phyloP scores from a whole-genome alignment of 2,888 invertebrate genomes.

The Hyles lineata region DNA sequence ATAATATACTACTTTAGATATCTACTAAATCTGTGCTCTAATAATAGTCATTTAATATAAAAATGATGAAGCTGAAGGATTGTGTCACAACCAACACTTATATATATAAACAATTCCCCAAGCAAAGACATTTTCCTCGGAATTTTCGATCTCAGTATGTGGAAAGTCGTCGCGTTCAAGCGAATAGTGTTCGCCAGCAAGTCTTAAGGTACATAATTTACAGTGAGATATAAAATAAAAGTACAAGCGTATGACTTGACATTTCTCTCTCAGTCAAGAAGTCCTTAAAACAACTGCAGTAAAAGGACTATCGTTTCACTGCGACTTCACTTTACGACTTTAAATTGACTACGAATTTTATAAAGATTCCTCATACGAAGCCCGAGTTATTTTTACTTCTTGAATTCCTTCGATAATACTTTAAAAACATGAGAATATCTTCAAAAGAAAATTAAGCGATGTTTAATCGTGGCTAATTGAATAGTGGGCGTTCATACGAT shows the following conservation, averaged over 20 bases:
- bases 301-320: slow-evolving; percentile 31
- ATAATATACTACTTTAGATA: too few species aligned
- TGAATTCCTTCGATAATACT: slow-evolving; percentile 6
- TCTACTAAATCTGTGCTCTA: too few species aligned
- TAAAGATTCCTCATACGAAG: slow-evolving; percentile 29
- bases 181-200: slow-evolving; percentile 12
- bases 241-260: slow-evolving; percentile 23
- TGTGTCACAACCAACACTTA: neutral
- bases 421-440: neutral
- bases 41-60: too few species aligned
- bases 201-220: slow-evolving; percentile 16
- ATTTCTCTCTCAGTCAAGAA: slow-evolving; percentile 36
- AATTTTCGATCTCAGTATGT: neutral
- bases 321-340: slow-evolving; percentile 30
- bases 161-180: slow-evolving; percentile 1
- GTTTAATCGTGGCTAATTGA: too few species aligned
- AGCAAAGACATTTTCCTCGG: neutral
- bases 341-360: slow-evolving; percentile 31
- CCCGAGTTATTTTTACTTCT: slow-evolving; percentile 24
- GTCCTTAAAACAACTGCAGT: slow-evolving; percentile 33
- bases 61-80: too few species aligned
- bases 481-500: too few species aligned
- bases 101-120: neutral
- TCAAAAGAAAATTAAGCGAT: too few species aligned
- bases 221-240: slow-evolving; percentile 34